Evolutionary conservation across 2,797 vertebrate genomes (phyloP).

Genomic region (Eremophila alpestris): DNA sequence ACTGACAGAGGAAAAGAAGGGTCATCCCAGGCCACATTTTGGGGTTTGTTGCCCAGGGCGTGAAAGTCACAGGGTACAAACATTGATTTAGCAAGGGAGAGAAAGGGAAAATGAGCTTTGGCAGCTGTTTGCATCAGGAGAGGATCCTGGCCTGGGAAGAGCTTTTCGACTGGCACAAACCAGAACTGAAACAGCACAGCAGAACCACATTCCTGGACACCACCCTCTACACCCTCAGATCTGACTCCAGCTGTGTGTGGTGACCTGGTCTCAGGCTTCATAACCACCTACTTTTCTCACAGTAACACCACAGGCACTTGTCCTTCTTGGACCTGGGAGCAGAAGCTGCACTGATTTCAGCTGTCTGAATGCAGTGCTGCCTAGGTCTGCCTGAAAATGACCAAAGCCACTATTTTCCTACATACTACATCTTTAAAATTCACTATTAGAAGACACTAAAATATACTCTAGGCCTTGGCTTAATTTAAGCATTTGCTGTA

Average conservation of each 20-base stretch:
- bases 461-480: neutral
- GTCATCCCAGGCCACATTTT: neutral
- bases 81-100: neutral
- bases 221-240: neutral
- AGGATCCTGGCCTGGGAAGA: neutral
- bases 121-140: neutral
- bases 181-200: neutral
- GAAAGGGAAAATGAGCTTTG: neutral
- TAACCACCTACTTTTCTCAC: neutral
- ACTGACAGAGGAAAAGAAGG: neutral
- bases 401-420: neutral
- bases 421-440: neutral
- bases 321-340: neutral
- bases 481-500: neutral
- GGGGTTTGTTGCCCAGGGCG: neutral
- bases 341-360: neutral
- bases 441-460: neutral
- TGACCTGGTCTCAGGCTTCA: rapidly evolving
- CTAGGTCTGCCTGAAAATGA: neutral
- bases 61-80: neutral
- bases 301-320: neutral
- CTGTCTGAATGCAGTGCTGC: neutral
- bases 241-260: rapidly evolving
- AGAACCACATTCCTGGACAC: neutral
- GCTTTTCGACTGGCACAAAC: neutral